Evolutionary conservation across 2,888 invertebrate species (phyloP), one percentile per base, ranked within the genome.

Genomic region (Nasonia oneida): DNA sequence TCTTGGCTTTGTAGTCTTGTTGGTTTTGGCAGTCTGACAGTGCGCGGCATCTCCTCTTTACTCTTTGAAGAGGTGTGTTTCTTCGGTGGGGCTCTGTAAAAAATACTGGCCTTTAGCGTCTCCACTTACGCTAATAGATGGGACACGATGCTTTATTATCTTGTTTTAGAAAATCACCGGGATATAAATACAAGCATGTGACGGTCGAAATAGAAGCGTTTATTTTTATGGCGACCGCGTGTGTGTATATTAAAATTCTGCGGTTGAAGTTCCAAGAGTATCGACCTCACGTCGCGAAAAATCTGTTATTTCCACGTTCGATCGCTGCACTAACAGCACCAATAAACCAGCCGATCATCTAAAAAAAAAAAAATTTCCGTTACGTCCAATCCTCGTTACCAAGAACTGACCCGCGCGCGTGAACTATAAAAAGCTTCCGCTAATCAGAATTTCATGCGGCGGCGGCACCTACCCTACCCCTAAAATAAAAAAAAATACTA

Each of bases 21-120:
- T 61, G 37, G 33, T 71, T 77, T 83, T 77, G 77, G 53, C 70
- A 70, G 18, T 64, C 29, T 29, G 67, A 42, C 70, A 76, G 53
- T 15, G 53, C 53, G 42, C 74, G 82, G 53, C 39, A 12, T 37
- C 67, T 39, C 57, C 12, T 33, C 57, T 81, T 61, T 29, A 18
- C 74, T 70, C 77, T 77, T 71, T 70, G 42, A 57, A 83, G 42
- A 61, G 39, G 29, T 33, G 33, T 53, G n/a, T 53, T 77, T 70
- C 57, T 77, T 83, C 42, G 77, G 76, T 77, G 33, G n/a, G n/a
- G 29, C 77, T 57, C 61, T 57, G 57, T 77, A 83, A 74, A 81
- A 81, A 67, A 67, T 81, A 61, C 18, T 14, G 61, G 61, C 29
- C 67, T 81, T 61, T 18, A 47, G 29, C 18, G n/a, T 33, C 37